phyloP scores from a whole-genome alignment of 2,888 invertebrate genomes.

The Acanthosepion pharaonis region DNA sequence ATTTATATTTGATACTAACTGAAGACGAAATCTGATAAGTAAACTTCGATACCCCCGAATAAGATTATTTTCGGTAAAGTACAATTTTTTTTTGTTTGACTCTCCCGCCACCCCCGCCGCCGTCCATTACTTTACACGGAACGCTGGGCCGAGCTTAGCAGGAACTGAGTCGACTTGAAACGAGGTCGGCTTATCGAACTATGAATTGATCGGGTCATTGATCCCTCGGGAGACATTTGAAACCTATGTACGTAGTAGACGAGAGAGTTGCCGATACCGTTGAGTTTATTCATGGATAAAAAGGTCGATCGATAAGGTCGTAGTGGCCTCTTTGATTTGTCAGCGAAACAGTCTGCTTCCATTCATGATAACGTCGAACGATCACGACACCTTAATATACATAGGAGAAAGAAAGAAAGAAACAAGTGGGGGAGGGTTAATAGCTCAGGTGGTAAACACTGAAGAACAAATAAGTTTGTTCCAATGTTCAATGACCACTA shows the following conservation, averaged over 20 bases:
- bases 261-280: neutral
- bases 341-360: conserved; percentile 33
- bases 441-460: neutral
- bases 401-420: neutral
- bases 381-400: neutral
- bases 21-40: too few species aligned
- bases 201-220: conserved; percentile 23
- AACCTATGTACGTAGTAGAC: neutral
- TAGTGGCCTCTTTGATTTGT: conserved; percentile 15
- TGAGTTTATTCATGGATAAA: neutral
- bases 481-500: neutral
- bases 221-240: conserved; percentile 1
- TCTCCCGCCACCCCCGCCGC: neutral
- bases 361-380: neutral
- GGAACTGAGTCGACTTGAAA: conserved; percentile 33
- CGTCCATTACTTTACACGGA: neutral
- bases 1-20: too few species aligned
- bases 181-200: conserved; percentile 14
- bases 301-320: conserved; percentile 8
- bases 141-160: neutral
- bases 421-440: neutral
- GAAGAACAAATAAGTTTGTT: neutral
- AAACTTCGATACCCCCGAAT: too few species aligned
- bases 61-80: neutral
- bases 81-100: neutral